Base-by-base conservation (phyloP, 2,113 vertebrate species). In the Heloderma charlesbogerti region DNA sequence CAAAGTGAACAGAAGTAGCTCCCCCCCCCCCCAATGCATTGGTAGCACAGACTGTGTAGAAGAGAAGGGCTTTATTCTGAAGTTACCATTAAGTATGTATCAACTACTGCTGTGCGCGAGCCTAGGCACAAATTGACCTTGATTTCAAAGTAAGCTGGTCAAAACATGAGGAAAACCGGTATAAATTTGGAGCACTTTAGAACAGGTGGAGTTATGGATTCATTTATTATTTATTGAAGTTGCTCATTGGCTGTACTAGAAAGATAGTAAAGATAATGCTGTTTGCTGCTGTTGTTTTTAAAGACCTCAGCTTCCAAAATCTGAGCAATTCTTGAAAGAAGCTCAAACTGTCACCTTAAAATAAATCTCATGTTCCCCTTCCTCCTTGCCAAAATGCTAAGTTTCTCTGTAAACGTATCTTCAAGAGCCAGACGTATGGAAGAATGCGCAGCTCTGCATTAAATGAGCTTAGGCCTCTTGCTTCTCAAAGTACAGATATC, bases 201-300 rank as follows among this genome's bases (percentile, higher is more conserved):
- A 92, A 40, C 71, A 94, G 67, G 77, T 91, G 60, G 60, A 22
- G 86, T 0, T 0, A 57, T 67, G 75, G 7, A 0, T 34, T 90
- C 88, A 91, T 91, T 92, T 88, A 27, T 80, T 84, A 37, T 84
- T 82, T 83, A 37, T 88, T 84, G 37, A 27, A 66, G 0, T 66
- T 66, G 0, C 0, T 0, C 12, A 82, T 20, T 20, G 66, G 29
- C 84, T 81, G 20, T 75, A 51, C 0, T 0, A 7, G 86, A 79
- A 45, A 5, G 31, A 4, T 82, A 87, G 29, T 81, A 91, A 79
- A 7, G 66, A 29, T 69, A 54, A 43, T 0, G 0, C 34, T 72
- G 48, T 16, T 57, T 43, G 13, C 5, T 16, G 54, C 29, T 66
- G 10, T 79, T 79, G 27, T 34, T 79, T 75, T 80, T 80, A 67